Evolutionary conservation across 2,888 invertebrate genomes (phyloP), one percentile per base, ranked within the genome.

Genomic region (Macroteleia sp.): DNA sequence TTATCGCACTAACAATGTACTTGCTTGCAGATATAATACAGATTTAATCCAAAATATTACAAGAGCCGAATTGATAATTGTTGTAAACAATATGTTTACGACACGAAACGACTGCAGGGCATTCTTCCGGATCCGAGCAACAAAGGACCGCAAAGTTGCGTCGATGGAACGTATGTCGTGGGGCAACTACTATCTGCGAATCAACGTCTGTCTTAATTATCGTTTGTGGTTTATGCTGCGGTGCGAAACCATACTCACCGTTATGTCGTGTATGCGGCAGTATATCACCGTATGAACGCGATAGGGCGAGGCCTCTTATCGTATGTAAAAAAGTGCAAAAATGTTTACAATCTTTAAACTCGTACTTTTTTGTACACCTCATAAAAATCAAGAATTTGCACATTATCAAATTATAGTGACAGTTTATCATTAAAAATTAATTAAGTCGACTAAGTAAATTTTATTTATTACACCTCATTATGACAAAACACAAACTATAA

Each of bases 151-250:
- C 70, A 52, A 64, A 76, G 64, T 70, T 70, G 52, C 69, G 62
- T 73, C 76, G 73, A 62, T 74, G 70, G 84, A 79, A 84, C 82
- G 81, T 50, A 79, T 83, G 80, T 83, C 85, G 85, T 85, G 87
- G 83, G 83, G 82, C 74, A 80, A 77, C 79, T 82, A 81, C 87
- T 89, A 90, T 90, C 90, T 85, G 85, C 86, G 82, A 87, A 90
- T 91, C 90, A 89, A 87, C 89, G 89, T 90, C 87, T 87, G 89
- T 91, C 90, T 91, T 90, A 91, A 91, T 91, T 90, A 90, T 90
- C 90, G 87, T 89, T 87, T 87, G 85, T 82, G 82, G 84, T 84
- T 84, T 83, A 83, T 81, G 79, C 82, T 56, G 52, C 74, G 77
- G 74, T 62, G 74, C 67, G 61, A 74, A 62, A 69, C 79, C 64